Evolutionary conservation across 2,113 vertebrate genomes (phyloP).

Genomic region (Brachyhypopomus gauderio): DNA sequence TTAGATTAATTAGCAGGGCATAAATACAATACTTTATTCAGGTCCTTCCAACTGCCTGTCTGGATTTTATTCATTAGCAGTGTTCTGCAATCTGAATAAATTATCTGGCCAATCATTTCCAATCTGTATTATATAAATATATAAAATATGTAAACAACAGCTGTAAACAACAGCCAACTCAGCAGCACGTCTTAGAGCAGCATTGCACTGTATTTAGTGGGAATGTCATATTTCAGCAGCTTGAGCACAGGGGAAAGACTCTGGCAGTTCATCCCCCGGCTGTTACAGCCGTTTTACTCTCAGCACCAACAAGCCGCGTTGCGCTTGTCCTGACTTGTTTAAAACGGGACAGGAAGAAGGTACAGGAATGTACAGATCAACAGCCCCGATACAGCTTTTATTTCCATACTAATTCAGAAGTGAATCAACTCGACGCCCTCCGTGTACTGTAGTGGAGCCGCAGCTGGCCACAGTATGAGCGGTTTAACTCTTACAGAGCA

Average conservation of each 20-base stretch:
- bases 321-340: conserved; percentile 34
- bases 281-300: not conserved
- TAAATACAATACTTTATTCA: not conserved
- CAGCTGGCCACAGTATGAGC: too few species aligned
- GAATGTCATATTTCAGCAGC: not conserved
- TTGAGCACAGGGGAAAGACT: conserved; percentile 6
- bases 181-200: not conserved
- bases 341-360: conserved; percentile 17
- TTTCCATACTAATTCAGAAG: too few species aligned
- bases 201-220: not conserved
- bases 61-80: not conserved
- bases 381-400: too few species aligned
- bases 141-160: not conserved
- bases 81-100: too few species aligned
- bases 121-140: too few species aligned
- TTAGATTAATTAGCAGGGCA: not conserved
- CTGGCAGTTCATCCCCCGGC: not conserved
- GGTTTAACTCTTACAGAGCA: too few species aligned
- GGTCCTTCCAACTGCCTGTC: not conserved
- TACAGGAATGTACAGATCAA: conserved; percentile 4
- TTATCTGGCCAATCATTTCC: too few species aligned
- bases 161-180: not conserved
- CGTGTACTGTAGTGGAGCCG: too few species aligned
- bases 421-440: too few species aligned
- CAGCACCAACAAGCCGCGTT: not conserved